Evolutionary conservation across 2,888 invertebrate genomes (phyloP).

Genomic region (Dolomedes plantarius): DNA sequence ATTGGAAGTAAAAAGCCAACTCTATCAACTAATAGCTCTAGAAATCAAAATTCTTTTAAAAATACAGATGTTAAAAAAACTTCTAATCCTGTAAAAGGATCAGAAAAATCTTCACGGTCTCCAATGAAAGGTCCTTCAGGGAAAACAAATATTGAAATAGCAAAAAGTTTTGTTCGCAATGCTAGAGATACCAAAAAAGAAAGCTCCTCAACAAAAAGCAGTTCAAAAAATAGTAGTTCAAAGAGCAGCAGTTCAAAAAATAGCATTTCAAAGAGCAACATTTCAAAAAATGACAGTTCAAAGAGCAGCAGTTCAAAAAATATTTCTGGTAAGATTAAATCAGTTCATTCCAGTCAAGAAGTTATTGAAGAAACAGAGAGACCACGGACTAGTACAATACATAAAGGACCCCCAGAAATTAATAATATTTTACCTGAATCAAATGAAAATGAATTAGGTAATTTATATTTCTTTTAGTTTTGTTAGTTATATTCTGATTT

Average conservation of each 20-base stretch:
- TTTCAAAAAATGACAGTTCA: too few species aligned
- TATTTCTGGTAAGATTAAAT: background rate
- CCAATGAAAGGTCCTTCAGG: slow-evolving; percentile 9
- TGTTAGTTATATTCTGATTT: background rate
- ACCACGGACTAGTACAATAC: slow-evolving; percentile 67
- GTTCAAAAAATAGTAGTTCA: too few species aligned
- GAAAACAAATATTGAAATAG: slow-evolving; percentile 53
- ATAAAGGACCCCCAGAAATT: slow-evolving; percentile 24
- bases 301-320: background rate
- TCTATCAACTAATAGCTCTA: background rate
- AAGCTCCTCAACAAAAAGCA: background rate
- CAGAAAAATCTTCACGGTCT: background rate
- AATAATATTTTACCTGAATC: background rate
- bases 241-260: background rate
- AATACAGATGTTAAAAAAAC: background rate
- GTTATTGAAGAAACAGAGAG: slow-evolving; percentile 27
- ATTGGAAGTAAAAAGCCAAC: background rate
- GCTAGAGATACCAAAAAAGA: slow-evolving; percentile 11
- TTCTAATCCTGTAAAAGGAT: background rate
- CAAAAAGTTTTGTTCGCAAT: slow-evolving; percentile 61
- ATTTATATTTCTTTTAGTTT: background rate
- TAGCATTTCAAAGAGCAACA: background rate
- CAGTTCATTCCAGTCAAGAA: background rate
- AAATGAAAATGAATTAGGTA: slow-evolving; percentile 19
- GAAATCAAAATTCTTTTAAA: background rate